Evolutionary conservation across 2,888 invertebrate genomes (phyloP), one percentile per base, ranked within the genome.

Genomic region (Caenorhabditis uteleia): DNA sequence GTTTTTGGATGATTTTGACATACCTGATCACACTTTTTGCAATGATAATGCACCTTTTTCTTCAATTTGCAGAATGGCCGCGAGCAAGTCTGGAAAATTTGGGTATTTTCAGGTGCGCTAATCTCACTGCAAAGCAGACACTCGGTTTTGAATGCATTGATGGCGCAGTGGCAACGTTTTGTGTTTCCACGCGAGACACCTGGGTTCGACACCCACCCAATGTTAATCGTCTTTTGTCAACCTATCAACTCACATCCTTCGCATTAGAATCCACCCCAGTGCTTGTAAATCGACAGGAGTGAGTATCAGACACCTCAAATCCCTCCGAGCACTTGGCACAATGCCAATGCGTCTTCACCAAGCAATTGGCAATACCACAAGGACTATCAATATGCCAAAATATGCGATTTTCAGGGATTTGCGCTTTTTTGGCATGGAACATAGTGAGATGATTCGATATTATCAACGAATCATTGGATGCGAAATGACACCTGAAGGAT

Each of bases 1-100:
- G n/a, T n/a, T n/a, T n/a, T n/a, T n/a, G n/a, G n/a, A n/a, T n/a
- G n/a, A n/a, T n/a, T n/a, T n/a, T n/a, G n/a, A n/a, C n/a, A n/a
- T n/a, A n/a, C n/a, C n/a, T 74, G 71, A 36, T 68, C 71, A 42
- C 72, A 75, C n/a, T 54, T 42, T 27, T 56, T 55, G 25, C 75
- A 75, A 40, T 75, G 75, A 47, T 65, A 75, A 44, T 75, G 75
- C 6, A 51, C 34, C 40, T 70, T 75, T 60, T 75, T 75, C 50
- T 70, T 72, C 51, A 75, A 49, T 34, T 75, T 75, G 48, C 75
- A 75, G 29, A 72, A 75, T 18, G 75, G 75, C 2, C 75, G 57
- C 21, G 55, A 65, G 49, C 74, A 74, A 14, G 55, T 47, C 72
- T 71, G 42, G 1, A 23, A 50, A 26, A 20, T 16, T 18, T 12